These are phyloP conservation scores for Deilephila elpenor DNA, from an alignment of 2,888 invertebrate species.

Conservation along the genomic window DNA sequence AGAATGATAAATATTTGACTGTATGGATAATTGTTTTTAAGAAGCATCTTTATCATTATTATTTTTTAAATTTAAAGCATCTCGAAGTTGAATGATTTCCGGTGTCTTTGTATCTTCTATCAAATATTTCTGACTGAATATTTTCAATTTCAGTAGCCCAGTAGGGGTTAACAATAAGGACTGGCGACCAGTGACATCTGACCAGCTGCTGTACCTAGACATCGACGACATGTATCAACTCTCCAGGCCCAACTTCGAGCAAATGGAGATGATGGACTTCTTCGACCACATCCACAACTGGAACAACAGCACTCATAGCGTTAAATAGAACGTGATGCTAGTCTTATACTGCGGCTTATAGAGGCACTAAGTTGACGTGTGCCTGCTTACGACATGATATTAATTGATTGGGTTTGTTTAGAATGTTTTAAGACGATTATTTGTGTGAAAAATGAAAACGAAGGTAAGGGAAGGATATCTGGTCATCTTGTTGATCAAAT, in stretches of 20 bases:
- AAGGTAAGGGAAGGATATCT: too few species aligned
- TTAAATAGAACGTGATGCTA: conserved; percentile 1
- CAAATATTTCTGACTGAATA: not conserved
- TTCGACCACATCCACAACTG: conserved; percentile 48
- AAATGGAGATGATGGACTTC: conserved; percentile 55
- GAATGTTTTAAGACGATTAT: too few species aligned
- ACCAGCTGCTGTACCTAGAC: conserved; percentile 51
- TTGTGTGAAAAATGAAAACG: too few species aligned
- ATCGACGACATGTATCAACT: conserved; percentile 46
- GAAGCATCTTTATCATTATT: too few species aligned
- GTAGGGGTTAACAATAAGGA: conserved; percentile 44
- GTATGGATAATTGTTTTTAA: too few species aligned
- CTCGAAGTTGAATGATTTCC: too few species aligned
- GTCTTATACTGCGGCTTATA: not conserved
- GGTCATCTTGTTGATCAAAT: too few species aligned
- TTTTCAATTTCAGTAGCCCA: conserved; percentile 57
- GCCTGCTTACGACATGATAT: too few species aligned
- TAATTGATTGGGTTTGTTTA: not conserved
- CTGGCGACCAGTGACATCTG: conserved; percentile 55
- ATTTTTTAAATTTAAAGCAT: too few species aligned
- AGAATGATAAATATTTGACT: too few species aligned
- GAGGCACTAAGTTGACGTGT: not conserved
- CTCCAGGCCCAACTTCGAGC: conserved; percentile 45
- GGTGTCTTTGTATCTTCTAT: not conserved
- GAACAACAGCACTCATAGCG: not conserved